Conservation (phyloP, 2,797 vertebrate species). For the Gallinago nigripennis region DNA sequence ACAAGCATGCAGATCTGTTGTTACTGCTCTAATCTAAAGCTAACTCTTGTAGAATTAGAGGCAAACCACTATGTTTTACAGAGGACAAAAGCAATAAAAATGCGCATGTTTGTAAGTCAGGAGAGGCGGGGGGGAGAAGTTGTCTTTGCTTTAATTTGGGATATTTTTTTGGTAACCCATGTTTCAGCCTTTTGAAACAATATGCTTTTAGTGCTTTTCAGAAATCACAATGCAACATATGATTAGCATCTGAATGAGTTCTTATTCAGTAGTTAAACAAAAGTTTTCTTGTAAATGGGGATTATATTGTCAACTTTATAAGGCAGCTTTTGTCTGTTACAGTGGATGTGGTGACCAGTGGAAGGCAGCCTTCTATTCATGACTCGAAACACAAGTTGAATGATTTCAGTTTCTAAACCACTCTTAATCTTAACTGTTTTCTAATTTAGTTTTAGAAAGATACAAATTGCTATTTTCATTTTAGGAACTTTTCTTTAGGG, state of each 20-base stretch:
- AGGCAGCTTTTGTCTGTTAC: slow-evolving; percentile 76
- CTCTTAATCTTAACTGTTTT: slow-evolving; percentile 4
- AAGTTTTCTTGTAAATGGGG: slow-evolving; percentile 74
- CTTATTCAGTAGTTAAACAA: slow-evolving; percentile 82
- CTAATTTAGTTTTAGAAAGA: slow-evolving; percentile 7
- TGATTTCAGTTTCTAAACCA: slow-evolving; percentile 47
- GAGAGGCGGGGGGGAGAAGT: background rate
- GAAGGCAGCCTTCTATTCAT: slow-evolving; percentile 61
- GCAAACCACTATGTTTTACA: background rate
- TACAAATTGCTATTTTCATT: slow-evolving; percentile 14
- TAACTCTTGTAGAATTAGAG: background rate
- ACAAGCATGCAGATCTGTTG: background rate
- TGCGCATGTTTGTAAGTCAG: background rate
- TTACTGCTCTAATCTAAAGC: background rate
- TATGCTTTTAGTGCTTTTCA: slow-evolving; percentile 71
- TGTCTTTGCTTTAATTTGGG: slow-evolving; percentile 48
- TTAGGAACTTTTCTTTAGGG: background rate
- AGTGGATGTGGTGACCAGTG: slow-evolving; percentile 70
- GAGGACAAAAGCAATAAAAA: background rate
- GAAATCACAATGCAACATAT: slow-evolving; percentile 74
- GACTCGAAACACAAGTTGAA: slow-evolving; percentile 51
- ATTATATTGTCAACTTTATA: slow-evolving; percentile 79
- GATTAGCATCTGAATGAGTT: slow-evolving; percentile 84
- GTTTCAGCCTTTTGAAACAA: slow-evolving; percentile 73
- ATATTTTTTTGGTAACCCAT: slow-evolving; percentile 42